phyloP scores from a whole-genome alignment of 2,113 vertebrate species.

The Serinus canaria region DNA sequence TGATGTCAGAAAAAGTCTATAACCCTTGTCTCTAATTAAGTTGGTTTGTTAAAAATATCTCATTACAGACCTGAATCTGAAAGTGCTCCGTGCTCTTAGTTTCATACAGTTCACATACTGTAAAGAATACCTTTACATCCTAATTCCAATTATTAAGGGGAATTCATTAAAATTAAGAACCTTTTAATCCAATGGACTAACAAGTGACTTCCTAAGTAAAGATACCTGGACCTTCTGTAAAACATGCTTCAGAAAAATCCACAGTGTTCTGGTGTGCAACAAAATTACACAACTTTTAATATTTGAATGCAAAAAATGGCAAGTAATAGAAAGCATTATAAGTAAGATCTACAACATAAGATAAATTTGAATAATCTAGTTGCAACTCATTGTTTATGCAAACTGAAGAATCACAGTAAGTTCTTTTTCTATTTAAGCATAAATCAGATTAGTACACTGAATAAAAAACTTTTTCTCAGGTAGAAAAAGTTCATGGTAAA shows the following conservation, averaged over 20 bases:
- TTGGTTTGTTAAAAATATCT: not conserved
- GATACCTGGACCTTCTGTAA: not conserved
- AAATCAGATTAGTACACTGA: not conserved
- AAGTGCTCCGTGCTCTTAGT: not conserved
- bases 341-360: not conserved
- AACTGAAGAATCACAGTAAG: not conserved
- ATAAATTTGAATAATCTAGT: not conserved
- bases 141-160: not conserved
- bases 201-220: not conserved
- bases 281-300: not conserved
- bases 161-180: not conserved
- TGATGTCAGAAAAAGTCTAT: not conserved
- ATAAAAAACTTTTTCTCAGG: not conserved
- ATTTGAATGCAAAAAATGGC: not conserved
- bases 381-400: not conserved
- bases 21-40: conserved; percentile 9
- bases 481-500: not conserved
- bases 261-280: not conserved
- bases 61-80: not conserved
- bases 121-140: not conserved
- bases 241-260: not conserved
- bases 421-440: not conserved
- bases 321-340: not conserved
- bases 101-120: not conserved
- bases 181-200: not conserved